Conservation (phyloP, 2,888 invertebrate genomes). For the Nasonia oneida region DNA sequence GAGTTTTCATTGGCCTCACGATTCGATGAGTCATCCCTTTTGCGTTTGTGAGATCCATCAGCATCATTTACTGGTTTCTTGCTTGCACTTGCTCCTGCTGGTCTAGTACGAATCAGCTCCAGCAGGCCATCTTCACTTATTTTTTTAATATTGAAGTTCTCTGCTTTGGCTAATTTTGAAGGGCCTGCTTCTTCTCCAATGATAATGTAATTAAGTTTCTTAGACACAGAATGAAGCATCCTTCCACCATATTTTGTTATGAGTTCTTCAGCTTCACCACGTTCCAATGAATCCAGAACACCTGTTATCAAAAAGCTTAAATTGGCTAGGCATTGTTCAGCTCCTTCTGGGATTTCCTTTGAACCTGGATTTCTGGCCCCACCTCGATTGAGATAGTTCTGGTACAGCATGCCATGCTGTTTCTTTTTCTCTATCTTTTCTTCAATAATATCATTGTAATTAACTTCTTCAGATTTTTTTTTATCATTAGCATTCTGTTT, state of each 20-base stretch:
- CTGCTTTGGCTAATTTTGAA: constrained; percentile 87
- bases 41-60: constrained; percentile 28
- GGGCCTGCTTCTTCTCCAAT: constrained; percentile 93
- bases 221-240: constrained; percentile 87
- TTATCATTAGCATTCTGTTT: constrained; percentile 49
- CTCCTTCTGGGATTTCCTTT: constrained; percentile 91
- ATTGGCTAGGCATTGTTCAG: constrained; percentile 86
- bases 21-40: constrained; percentile 33
- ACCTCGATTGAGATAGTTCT: constrained; percentile 88
- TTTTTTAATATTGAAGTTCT: constrained; percentile 85
- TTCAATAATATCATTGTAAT: constrained; percentile 81
- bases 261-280: constrained; percentile 88
- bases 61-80: constrained; percentile 17
- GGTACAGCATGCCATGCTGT: constrained; percentile 85
- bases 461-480: constrained; percentile 52
- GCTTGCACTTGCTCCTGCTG: constrained; percentile 76
- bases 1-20: background rate
- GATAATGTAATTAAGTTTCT: constrained; percentile 90
- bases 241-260: constrained; percentile 91
- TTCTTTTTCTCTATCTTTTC: constrained; percentile 86
- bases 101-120: constrained; percentile 85
- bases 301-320: constrained; percentile 90
- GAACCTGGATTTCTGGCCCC: constrained; percentile 91
- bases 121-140: constrained; percentile 91
- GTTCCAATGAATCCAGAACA: constrained; percentile 92